These are phyloP conservation scores for Vulpes ferrilata DNA, from an alignment of 2,113 vertebrate genomes.

Conservation along the genomic window DNA sequence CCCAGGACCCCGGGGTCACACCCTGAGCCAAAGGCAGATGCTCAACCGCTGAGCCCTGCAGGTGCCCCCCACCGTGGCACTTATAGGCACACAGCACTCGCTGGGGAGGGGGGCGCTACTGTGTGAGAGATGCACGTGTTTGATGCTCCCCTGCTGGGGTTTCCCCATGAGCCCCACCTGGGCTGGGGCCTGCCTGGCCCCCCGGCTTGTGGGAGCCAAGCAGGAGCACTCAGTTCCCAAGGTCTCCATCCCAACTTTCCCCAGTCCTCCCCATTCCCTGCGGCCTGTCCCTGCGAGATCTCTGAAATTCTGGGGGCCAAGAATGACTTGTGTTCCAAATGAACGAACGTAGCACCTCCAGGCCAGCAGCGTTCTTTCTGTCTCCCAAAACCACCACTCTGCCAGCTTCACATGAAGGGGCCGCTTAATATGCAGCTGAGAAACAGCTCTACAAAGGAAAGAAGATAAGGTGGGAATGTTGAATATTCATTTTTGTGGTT, in stretches of 20 bases:
- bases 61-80: neutral
- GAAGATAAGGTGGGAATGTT: conserved; percentile 87
- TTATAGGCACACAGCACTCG: neutral
- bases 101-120: neutral
- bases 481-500: conserved; percentile 87
- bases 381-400: conserved; percentile 76
- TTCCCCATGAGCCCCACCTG: neutral
- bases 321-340: conserved; percentile 74
- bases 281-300: conserved; percentile 51
- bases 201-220: neutral
- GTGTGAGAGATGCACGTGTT: neutral
- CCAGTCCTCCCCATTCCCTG: neutral
- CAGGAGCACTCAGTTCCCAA: neutral
- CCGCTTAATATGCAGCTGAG: conserved; percentile 86
- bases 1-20: no score
- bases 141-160: neutral
- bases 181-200: neutral
- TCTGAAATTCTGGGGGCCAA: conserved; percentile 63
- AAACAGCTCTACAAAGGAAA: conserved; percentile 84
- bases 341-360: conserved; percentile 76
- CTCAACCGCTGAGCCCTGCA: no score
- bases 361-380: conserved; percentile 77
- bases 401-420: conserved; percentile 80
- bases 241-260: neutral
- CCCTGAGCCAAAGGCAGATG: no score